These are phyloP conservation scores for Idris sp. DNA, from an alignment of 1,140 invertebrate species.

Conservation along the genomic window DNA sequence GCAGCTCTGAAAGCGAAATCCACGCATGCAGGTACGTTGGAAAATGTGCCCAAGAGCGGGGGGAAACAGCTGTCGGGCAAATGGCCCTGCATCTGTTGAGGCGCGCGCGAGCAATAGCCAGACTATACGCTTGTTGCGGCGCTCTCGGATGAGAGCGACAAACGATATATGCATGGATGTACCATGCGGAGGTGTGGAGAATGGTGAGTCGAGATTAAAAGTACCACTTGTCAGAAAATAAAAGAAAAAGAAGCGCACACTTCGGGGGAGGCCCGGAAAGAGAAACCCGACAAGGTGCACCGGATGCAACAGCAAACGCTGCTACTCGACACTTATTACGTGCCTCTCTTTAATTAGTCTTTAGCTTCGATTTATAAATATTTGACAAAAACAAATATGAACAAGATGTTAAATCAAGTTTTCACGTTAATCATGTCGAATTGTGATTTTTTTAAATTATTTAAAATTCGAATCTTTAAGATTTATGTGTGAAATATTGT, in stretches of 20 bases:
- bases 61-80: constrained; percentile 73
- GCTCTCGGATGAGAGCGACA: constrained; percentile 10
- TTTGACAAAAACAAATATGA: constrained; percentile 7
- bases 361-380: constrained; percentile 10
- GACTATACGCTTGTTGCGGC: constrained; percentile 23
- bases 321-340: constrained; percentile 28
- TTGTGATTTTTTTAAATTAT: too few relatives aligned
- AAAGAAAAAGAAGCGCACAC: constrained; percentile 40
- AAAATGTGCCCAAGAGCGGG: constrained; percentile 52
- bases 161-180: constrained; percentile 26
- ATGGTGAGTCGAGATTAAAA: constrained; percentile 42
- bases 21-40: constrained; percentile 56
- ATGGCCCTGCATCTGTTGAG: constrained; percentile 75
- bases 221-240: constrained; percentile 25
- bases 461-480: too few relatives aligned
- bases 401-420: too few relatives aligned
- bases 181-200: constrained; percentile 40
- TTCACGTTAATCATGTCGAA: too few relatives aligned
- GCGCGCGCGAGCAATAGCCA: constrained; percentile 49
- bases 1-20: constrained; percentile 32
- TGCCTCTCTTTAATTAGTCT: constrained; percentile 32
- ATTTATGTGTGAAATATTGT: too few relatives aligned
- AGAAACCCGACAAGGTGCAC: constrained; percentile 53
- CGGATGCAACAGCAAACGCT: constrained; percentile 42
- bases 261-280: constrained; percentile 43